A percentile compares a stretch with the other conserved stretches of the same genome.
These are phyloP conservation scores for Eolophus roseicapilla DNA, from an alignment of 2,113 vertebrate species.

Conservation along the genomic window DNA sequence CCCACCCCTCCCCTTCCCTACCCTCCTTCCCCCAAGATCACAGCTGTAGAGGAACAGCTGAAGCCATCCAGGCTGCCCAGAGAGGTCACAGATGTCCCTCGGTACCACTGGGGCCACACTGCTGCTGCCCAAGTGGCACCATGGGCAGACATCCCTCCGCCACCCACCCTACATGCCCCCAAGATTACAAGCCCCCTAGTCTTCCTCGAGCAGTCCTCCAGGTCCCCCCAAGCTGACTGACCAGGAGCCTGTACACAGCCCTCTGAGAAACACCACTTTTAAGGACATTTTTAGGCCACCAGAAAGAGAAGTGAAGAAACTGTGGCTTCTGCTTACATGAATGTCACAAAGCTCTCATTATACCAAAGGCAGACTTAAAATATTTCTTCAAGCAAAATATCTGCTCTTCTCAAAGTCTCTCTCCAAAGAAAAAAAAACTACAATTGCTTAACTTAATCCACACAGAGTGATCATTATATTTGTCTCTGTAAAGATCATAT, in stretches of 20 bases:
- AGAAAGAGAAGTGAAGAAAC: conserved; percentile 3
- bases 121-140: neutral
- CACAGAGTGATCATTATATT: conserved; percentile 28
- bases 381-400: conserved; percentile 35
- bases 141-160: rapidly evolving
- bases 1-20: neutral
- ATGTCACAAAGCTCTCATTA: neutral
- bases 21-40: neutral
- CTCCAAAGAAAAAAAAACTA: conserved; percentile 34
- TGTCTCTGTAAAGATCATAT: conserved; percentile 22
- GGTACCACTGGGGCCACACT: rapidly evolving
- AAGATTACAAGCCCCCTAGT: neutral
- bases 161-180: rapidly evolving
- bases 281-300: neutral
- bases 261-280: rapidly evolving
- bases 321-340: neutral
- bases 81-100: neutral
- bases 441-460: conserved; percentile 47
- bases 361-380: conserved; percentile 35
- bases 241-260: neutral
- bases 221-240: rapidly evolving
- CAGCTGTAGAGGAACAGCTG: conserved; percentile 4
- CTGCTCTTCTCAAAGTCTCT: neutral
- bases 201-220: neutral
- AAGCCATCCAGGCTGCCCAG: neutral